Evolutionary conservation across 2,888 invertebrate genomes (phyloP).

Genomic region (Mimachlamys varia): DNA sequence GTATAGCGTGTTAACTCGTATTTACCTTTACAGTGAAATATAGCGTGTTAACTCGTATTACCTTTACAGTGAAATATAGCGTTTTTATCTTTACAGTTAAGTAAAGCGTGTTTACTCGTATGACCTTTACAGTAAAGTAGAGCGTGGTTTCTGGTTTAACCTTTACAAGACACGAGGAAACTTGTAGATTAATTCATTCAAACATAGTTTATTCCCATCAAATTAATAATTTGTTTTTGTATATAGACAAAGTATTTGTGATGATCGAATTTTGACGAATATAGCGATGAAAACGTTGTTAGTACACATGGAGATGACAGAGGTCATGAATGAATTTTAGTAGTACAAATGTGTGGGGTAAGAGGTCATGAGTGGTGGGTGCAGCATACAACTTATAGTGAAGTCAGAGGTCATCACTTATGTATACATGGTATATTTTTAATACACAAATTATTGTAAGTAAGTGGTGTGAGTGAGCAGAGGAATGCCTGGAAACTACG

Average conservation of each 20-base stretch:
- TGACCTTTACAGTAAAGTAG: too few species aligned
- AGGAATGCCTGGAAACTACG: too few species aligned
- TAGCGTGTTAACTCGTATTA: too few species aligned
- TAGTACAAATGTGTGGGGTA: neutral
- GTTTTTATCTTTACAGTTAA: too few species aligned
- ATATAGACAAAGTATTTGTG: neutral
- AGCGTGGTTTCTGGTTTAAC: too few species aligned
- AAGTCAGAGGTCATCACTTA: neutral
- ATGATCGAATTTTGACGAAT: neutral
- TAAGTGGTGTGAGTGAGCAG: neutral
- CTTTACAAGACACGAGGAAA: too few species aligned
- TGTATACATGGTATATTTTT: slow-evolving; percentile 5
- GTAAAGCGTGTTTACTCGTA: neutral
- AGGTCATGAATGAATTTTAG: neutral
- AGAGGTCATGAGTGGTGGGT: neutral
- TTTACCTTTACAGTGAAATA: too few species aligned
- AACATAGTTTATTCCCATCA: too few species aligned
- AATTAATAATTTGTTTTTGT: neutral
- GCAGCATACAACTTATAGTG: too few species aligned
- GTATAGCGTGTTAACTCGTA: too few species aligned
- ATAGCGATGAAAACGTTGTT: neutral
- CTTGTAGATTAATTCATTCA: too few species aligned
- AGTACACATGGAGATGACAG: neutral
- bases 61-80: too few species aligned
- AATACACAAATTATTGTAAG: neutral